Evolutionary conservation across 2,113 vertebrate species (phyloP).

Genomic region (Lates calcarifer): DNA sequence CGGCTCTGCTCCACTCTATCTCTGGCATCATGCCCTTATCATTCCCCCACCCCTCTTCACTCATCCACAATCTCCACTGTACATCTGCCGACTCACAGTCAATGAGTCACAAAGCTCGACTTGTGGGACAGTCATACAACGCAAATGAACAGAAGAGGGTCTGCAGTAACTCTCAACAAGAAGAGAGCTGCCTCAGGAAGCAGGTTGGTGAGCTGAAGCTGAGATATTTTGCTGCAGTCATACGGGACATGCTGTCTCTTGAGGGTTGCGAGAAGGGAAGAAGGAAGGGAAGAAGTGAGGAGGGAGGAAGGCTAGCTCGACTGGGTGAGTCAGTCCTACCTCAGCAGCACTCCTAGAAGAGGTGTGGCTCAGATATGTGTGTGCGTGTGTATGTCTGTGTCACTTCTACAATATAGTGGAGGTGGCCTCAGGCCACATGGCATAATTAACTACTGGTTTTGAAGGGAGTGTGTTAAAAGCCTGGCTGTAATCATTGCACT

Average conservation of each 20-base stretch:
- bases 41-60: background rate
- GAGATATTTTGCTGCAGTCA: slow-evolving; percentile 35
- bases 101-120: slow-evolving; percentile 64
- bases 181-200: slow-evolving; percentile 41
- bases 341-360: slow-evolving; percentile 69
- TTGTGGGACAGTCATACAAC: slow-evolving; percentile 33
- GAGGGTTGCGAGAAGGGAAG: slow-evolving; percentile 23
- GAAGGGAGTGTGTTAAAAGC: slow-evolving; percentile 71
- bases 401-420: slow-evolving; percentile 62
- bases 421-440: slow-evolving; percentile 56
- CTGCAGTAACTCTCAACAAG: slow-evolving; percentile 33
- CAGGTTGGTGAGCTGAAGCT: slow-evolving; percentile 22
- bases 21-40: slow-evolving; percentile 65
- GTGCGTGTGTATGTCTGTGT: slow-evolving; percentile 10
- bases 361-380: slow-evolving; percentile 56
- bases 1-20: slow-evolving; percentile 58
- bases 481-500: slow-evolving; percentile 67
- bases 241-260: slow-evolving; percentile 40
- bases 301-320: slow-evolving; percentile 36
- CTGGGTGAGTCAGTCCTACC: slow-evolving; percentile 73
- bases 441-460: slow-evolving; percentile 74
- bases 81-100: slow-evolving; percentile 63
- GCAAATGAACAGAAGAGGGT: slow-evolving; percentile 25
- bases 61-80: slow-evolving; percentile 50
- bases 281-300: slow-evolving; percentile 19